Evolutionary conservation across 2,888 invertebrate species (phyloP).

Genomic region (Noctua fimbriata): DNA sequence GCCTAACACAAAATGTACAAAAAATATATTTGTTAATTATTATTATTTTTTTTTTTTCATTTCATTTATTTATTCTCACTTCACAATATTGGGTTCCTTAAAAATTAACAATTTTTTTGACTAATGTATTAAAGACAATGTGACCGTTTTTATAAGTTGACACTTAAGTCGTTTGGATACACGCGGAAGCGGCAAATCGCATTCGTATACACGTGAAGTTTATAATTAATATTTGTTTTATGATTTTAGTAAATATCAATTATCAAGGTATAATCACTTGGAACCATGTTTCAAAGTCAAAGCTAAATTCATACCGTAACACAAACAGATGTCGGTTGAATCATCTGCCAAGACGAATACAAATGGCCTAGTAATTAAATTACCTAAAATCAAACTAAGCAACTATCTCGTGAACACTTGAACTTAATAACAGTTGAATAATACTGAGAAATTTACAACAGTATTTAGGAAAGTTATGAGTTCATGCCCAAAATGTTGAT

Average conservation of each 20-base stretch:
- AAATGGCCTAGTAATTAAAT: constrained; percentile 33
- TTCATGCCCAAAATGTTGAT: constrained; percentile 2
- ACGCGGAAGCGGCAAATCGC: not conserved
- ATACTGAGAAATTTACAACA: constrained; percentile 1
- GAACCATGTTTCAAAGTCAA: not conserved
- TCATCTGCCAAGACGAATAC: constrained; percentile 17
- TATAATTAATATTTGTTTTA: not conserved
- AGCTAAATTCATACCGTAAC: not conserved
- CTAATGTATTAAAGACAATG: not conserved
- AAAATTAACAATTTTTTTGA: no score
- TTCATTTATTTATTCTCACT: no score
- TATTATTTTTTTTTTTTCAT: no score
- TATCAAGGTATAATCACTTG: no score
- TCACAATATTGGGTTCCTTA: no score
- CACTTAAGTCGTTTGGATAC: not conserved
- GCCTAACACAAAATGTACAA: no score
- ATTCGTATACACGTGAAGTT: not conserved
- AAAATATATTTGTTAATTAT: no score
- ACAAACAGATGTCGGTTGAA: constrained; percentile 11
- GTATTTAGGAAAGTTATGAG: constrained; percentile 5
- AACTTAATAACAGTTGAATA: constrained; percentile 23
- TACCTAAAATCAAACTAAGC: constrained; percentile 33
- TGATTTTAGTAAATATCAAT: not conserved
- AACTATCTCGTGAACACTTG: constrained; percentile 27
- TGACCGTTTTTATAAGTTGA: not conserved